Evolutionary conservation across 2,113 vertebrate species (phyloP).

Genomic region (Vulpes vulpes): DNA sequence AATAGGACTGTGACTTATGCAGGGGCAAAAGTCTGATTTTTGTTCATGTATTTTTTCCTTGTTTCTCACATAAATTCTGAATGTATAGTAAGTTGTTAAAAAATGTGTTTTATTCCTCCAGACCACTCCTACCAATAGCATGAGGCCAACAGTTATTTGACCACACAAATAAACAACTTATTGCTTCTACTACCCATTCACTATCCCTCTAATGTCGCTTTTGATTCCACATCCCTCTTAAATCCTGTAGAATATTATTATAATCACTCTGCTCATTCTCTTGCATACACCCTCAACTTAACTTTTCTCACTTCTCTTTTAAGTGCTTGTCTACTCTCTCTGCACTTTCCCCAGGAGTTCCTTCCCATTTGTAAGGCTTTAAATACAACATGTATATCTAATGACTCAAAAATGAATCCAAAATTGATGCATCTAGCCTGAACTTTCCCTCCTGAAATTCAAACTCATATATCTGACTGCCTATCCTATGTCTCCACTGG

Average conservation of each 20-base stretch:
- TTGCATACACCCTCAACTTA: background rate
- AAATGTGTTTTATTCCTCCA: conserved; percentile 15
- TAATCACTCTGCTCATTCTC: background rate
- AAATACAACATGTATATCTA: background rate
- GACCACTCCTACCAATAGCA: background rate
- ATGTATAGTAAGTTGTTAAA: background rate
- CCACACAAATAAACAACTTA: background rate
- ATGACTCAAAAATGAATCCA: background rate
- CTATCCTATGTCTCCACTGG: background rate
- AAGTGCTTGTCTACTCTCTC: background rate
- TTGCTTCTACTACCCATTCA: background rate
- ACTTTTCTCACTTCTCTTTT: background rate
- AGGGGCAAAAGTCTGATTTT: background rate
- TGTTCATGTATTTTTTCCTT: background rate
- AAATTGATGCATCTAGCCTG: background rate
- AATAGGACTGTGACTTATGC: background rate
- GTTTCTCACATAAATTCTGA: background rate
- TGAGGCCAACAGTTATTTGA: background rate
- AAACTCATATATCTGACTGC: background rate
- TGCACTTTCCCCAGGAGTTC: background rate
- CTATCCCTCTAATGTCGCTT: background rate
- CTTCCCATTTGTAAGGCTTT: conserved; percentile 26
- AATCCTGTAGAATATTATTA: background rate
- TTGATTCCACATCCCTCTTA: background rate
- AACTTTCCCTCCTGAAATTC: background rate